Base-by-base conservation (phyloP, 2,797 vertebrate species). In the Coilia nasus region DNA sequence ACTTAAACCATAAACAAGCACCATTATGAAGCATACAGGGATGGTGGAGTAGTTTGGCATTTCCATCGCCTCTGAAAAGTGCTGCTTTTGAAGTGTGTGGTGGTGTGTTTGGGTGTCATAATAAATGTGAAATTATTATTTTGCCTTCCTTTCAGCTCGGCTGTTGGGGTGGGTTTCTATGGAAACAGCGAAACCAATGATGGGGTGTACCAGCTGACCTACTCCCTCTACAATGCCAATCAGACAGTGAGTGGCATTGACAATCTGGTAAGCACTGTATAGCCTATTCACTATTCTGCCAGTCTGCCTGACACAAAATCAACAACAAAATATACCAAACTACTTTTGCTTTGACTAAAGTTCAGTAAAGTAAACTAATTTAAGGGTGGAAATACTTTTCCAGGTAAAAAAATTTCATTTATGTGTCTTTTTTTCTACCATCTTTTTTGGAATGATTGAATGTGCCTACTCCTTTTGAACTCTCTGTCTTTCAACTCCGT, bases 101-200 rank as follows among this genome's bases (percentile, higher is more conserved):
- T 54, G 2, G 50, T 54, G 31, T 78, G 31, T 78, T 78, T 44
- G 35, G 31, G 21, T 78, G 71, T 44, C 15, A 44, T 78, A 78
- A 78, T 17, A 5, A 31, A 82, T 57, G 31, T 44, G 71, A 78
- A 78, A 78, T 54, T 14, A 54, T 71, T 85, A 83, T 87, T 84
- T 71, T 85, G 54, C 56, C 56, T 84, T 90, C 86, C 54, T 78
- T 78, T 0, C 90, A 99, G 98, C 46, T 96, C 95, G 19, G 97
- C 97, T 0, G 96, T 99, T 0, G 98, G 97, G 35, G 87, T 98
- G 64, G 98, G 98, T 94, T 99, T 99, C 95, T 99, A 99, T 81
- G 98, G 98, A 86, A 99, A 99, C 96, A 99, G 98, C 0, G 97
- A 99, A 95, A 96, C 97, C 94, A 98, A 97, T 0, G 98, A 99